Evolutionary conservation across 2,797 vertebrate genomes (phyloP).

Genomic region (Benthosema pterotum): DNA sequence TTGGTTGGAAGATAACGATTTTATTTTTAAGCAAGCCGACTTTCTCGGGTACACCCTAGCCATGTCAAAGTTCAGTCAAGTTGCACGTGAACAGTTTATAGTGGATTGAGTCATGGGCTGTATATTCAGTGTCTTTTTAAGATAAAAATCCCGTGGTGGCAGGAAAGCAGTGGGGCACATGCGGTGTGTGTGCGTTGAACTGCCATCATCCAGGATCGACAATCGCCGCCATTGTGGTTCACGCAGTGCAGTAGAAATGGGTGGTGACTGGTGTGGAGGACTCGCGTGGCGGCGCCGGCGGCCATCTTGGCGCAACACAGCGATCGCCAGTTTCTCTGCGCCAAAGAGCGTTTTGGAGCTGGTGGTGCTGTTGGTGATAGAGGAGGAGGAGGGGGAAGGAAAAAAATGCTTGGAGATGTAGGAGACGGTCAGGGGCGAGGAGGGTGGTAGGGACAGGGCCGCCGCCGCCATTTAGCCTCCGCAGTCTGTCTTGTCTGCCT

Average conservation of each 20-base stretch:
- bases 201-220: slow-evolving; percentile 40
- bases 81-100: not conserved
- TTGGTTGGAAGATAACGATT: no score
- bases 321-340: slow-evolving; percentile 77
- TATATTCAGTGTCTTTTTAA: not conserved
- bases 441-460: slow-evolving; percentile 78
- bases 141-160: slow-evolving; percentile 28
- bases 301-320: slow-evolving; percentile 86
- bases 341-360: slow-evolving; percentile 70
- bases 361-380: slow-evolving; percentile 21
- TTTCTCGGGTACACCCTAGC: not conserved
- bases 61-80: not conserved
- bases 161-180: slow-evolving; percentile 47
- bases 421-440: slow-evolving; percentile 71
- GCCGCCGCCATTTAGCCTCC: slow-evolving; percentile 78
- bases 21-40: no score
- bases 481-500: slow-evolving; percentile 61
- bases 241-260: slow-evolving; percentile 76
- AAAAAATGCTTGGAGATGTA: slow-evolving; percentile 76
- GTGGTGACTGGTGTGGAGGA: slow-evolving; percentile 75
- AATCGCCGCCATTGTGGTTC: slow-evolving; percentile 83
- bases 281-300: slow-evolving; percentile 73
- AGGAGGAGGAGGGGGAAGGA: slow-evolving; percentile 23
- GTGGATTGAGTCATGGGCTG: not conserved
- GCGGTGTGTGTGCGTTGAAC: slow-evolving; percentile 48